Base-by-base conservation (phyloP, 2,797 vertebrate genomes). In the Amblyopsis hoosieri region DNA sequence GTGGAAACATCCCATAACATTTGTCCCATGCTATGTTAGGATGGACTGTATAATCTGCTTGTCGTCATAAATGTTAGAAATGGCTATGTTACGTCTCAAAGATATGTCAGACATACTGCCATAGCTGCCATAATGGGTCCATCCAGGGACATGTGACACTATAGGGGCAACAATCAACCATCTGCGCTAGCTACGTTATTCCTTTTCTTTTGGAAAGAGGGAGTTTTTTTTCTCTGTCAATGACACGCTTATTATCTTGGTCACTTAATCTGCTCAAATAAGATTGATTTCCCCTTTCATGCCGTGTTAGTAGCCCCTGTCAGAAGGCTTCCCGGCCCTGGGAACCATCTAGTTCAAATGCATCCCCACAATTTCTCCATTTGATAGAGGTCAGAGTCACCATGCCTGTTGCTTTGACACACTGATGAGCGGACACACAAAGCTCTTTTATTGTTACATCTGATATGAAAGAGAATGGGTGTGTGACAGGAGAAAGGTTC, bases 211-310 rank as follows among this genome's bases (percentile, higher is more conserved):
- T 86, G 81, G 90, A 80, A 80, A 85, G 81, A 80, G 64, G 57
- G 64, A 71, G 61, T 80, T 73, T 71, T 62, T 62, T 72, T 71
- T 72, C 75, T 81, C 78, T 79, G 72, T 85, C 85, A 72, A 87
- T 89, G 85, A 83, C 86, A 89, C 70, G 83, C 85, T 89, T 90
- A 87, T 90, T 89, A 91, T 90, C 84, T 85, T 85, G 86, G 88
- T 90, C 88, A 86, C 88, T 90, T 87, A 83, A 91, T 92, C 90
- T 87, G 82, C 82, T 87, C 83, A 84, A 88, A 90, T 90, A 86
- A 91, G 89, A 91, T 85, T 89, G 87, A 91, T 91, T 89, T 88
- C 84, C 85, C 85, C 74, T 89, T 90, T 89, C 82, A 92, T 75
- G 67, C 85, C 54, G 82, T 29, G 71, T 83, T 76, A 74, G 80